Base-by-base conservation (phyloP, 2,113 vertebrate genomes). In the Rhinolophus sinicus region DNA sequence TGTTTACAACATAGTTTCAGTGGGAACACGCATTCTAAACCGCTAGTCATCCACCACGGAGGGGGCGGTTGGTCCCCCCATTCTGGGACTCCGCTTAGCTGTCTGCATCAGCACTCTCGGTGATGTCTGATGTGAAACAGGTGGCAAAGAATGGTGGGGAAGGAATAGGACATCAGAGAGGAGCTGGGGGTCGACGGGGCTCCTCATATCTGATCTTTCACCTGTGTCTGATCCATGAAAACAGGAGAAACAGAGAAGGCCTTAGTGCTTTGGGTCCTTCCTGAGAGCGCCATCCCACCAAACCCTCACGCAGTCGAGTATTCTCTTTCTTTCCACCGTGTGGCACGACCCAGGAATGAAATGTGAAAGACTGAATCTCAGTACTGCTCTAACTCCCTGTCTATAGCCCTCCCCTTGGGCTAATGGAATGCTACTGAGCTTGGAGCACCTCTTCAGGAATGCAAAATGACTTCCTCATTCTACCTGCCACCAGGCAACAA, bases 401-500 rank as follows among this genome's bases (percentile, higher is more conserved):
- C 77, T 12, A 50, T 35, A 0, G 6, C 40, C 15, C 1, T 9
- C 9, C 33, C 75, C 33, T 28, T 9, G 28, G 52, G 62, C 38
- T 40, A 58, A 88, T 0, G 13, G 12, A 64, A 93, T 15, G 30
- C 58, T 24, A 38, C 8, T 67, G 72, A 72, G 81, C 58, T 60
- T 24, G 38, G 28, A 56, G 50, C 11, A 54, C 77, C 21, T 83
- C 58, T 30, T 72, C 89, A 92, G 94, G 90, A 94, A 95, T 50
- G 90, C 64, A 67, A 67, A 97, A 97, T 5, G 52, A 95, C 95
- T 93, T 97, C 91, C 81, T 69, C 28, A 38, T 44, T 94, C 92
- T 80, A 97, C 95, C 96, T 97, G 96, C 96, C 75, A 96, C 69
- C 26, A 18, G 90, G 95, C 94, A 96, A 96, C 93, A 93, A 90